Conservation (phyloP, 2,797 vertebrate species). For the Syngnathus rostellatus region DNA sequence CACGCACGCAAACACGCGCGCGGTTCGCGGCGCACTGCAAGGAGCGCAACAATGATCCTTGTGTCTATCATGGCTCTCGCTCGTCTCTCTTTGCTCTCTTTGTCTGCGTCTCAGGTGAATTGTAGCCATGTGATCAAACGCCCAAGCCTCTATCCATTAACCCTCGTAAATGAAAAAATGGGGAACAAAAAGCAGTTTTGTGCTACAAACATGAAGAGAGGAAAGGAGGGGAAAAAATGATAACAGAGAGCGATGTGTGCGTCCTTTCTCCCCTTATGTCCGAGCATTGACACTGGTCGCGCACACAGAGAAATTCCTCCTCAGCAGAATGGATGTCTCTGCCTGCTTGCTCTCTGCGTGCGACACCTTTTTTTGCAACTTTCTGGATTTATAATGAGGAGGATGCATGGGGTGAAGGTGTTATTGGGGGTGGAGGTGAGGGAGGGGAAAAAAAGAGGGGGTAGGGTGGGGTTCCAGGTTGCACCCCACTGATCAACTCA, state of each 20-base stretch:
- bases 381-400: conserved; percentile 27
- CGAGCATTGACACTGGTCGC: conserved; percentile 60
- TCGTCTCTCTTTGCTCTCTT: conserved; percentile 74
- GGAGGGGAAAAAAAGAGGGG: not conserved
- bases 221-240: conserved; percentile 59
- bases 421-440: conserved; percentile 9
- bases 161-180: conserved; percentile 73
- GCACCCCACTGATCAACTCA: conserved; percentile 37
- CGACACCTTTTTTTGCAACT: conserved; percentile 10
- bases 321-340: conserved; percentile 44
- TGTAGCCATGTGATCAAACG: conserved; percentile 80
- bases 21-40: conserved; percentile 25
- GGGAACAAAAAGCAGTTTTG: conserved; percentile 80
- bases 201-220: conserved; percentile 67
- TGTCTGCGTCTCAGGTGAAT: conserved; percentile 79
- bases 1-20: conserved; percentile 28
- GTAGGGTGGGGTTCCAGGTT: conserved; percentile 22
- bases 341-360: conserved; percentile 12
- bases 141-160: conserved; percentile 76
- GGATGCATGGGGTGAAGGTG: conserved; percentile 28
- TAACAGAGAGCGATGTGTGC: conserved; percentile 74
- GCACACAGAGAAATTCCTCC: conserved; percentile 54
- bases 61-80: conserved; percentile 63
- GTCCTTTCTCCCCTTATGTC: conserved; percentile 69
- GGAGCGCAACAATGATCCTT: conserved; percentile 71